These are phyloP conservation scores for Chaetophractus vellerosus DNA, from an alignment of 2,797 vertebrate species.

Conservation along the genomic window DNA sequence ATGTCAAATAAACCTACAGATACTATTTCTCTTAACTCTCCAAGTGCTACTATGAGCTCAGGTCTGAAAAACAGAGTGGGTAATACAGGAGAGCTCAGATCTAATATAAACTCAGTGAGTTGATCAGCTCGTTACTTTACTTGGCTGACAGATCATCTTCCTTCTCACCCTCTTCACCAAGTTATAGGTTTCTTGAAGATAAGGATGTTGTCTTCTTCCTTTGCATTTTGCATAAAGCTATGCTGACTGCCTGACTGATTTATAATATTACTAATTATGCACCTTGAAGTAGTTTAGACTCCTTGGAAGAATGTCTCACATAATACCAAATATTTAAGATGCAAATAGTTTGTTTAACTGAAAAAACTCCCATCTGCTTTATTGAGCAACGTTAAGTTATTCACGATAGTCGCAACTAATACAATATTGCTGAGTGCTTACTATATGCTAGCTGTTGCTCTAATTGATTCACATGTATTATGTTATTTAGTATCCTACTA, in stretches of 20 bases:
- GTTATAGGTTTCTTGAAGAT: neutral
- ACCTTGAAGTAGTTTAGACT: neutral
- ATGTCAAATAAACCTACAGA: slow-evolving; percentile 7
- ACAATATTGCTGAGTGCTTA: neutral
- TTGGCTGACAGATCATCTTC: neutral
- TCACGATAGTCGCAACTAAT: neutral
- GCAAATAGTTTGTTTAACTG: slow-evolving; percentile 35
- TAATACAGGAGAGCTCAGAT: neutral
- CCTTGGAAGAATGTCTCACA: neutral
- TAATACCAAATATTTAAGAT: slow-evolving; percentile 26
- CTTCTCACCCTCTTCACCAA: neutral
- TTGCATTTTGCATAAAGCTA: neutral
- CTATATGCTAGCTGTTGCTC: neutral
- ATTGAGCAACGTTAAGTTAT: neutral
- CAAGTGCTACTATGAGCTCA: neutral
- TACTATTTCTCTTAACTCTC: neutral
- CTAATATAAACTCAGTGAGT: neutral
- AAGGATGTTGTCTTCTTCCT: slow-evolving; percentile 11
- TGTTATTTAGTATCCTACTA: neutral
- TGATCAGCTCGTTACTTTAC: neutral
- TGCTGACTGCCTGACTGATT: neutral
- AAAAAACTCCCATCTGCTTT: slow-evolving; percentile 22
- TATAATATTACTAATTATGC: slow-evolving; percentile 41
- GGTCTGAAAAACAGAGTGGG: neutral
- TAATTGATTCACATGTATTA: neutral